Evolutionary conservation across 1,140 invertebrate species (phyloP).

Genomic region (Drosophila nasuta): DNA sequence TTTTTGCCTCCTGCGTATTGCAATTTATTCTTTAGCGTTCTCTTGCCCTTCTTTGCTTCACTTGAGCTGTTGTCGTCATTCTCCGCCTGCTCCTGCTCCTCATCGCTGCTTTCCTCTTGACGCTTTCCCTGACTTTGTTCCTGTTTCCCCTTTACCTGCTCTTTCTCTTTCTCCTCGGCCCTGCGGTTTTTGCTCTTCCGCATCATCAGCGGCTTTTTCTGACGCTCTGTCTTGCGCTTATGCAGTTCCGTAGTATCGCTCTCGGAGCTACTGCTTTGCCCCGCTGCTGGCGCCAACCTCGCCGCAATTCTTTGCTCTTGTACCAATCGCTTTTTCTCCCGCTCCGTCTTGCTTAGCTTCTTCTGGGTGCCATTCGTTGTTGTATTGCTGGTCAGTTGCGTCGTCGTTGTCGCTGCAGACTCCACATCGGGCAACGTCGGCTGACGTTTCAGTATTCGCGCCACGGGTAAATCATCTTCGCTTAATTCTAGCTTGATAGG

Average conservation of each 20-base stretch:
- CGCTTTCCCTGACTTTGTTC: slow-evolving; percentile 21
- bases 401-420: slow-evolving; percentile 57
- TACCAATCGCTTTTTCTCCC: slow-evolving; percentile 75
- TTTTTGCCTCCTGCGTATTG: background rate
- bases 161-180: slow-evolving; percentile 32
- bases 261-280: slow-evolving; percentile 75
- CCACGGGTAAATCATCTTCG: slow-evolving; percentile 72
- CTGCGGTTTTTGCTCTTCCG: slow-evolving; percentile 60
- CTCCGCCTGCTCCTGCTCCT: slow-evolving; percentile 1
- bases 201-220: slow-evolving; percentile 67
- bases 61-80: slow-evolving; percentile 19
- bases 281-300: slow-evolving; percentile 56
- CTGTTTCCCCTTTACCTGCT: slow-evolving; percentile 7
- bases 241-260: slow-evolving; percentile 76
- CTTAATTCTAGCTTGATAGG: slow-evolving; percentile 69
- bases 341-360: slow-evolving; percentile 73
- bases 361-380: slow-evolving; percentile 68
- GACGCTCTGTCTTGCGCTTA: slow-evolving; percentile 68
- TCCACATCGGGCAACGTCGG: slow-evolving; percentile 51
- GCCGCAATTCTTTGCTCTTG: slow-evolving; percentile 79
- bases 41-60: slow-evolving; percentile 42
- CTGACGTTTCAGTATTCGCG: slow-evolving; percentile 62
- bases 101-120: slow-evolving; percentile 4
- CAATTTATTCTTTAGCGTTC: slow-evolving; percentile 15
- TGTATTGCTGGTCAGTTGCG: slow-evolving; percentile 51